Base-by-base conservation (phyloP, 2,888 invertebrate genomes). In the Maniola hyperantus region DNA sequence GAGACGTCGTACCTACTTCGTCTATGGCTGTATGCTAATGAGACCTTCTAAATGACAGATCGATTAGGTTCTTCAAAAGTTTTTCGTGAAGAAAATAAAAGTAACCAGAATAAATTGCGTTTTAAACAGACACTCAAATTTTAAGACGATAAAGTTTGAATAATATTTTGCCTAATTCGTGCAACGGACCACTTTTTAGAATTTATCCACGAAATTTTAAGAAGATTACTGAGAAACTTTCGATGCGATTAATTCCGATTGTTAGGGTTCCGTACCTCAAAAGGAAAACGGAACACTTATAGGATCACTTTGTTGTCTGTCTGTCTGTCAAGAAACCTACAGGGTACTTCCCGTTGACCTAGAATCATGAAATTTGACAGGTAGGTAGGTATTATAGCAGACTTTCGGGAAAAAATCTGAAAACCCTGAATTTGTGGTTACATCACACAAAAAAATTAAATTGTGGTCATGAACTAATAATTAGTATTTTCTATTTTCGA, bases 1-100 rank as follows among this genome's bases (percentile, higher is more conserved):
- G 68, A 70, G 72, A 71, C 77, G 76, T n/a, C n/a, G 71, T 79
- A 77, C n/a, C n/a, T 75, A 76, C 59, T 36, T 36, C 54, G 57
- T 42, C 57, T 51, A 61, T n/a, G n/a, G n/a, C n/a, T n/a, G n/a
- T n/a, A n/a, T 48, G 46, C 72, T 81, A 82, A 80, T 79, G 80
- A 77, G 75, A 75, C 71, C 72, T 72, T 75, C 73, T 68, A 66
- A 71, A 67, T 67, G 65, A 60, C 39, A 60, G 65, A 42, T 57
- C 65, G 54, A 65, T 68, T 59, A 18, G 33, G 53, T 18, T 59
- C 46, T 67, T 54, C 44, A 42, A 42, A 18, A 8, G 7, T 18
- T 18, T 15, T 48, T 48, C 18, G 8, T 8, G 2, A 18, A 48
- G 48, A 48, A 18, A 48, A 48, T 46, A 48, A 48, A 46, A n/a